Percentiles rank a stretch among this genome's conserved stretches.
Evolutionary conservation across 1,140 invertebrate species (phyloP).

Genomic region (Drosophila insularis): DNA sequence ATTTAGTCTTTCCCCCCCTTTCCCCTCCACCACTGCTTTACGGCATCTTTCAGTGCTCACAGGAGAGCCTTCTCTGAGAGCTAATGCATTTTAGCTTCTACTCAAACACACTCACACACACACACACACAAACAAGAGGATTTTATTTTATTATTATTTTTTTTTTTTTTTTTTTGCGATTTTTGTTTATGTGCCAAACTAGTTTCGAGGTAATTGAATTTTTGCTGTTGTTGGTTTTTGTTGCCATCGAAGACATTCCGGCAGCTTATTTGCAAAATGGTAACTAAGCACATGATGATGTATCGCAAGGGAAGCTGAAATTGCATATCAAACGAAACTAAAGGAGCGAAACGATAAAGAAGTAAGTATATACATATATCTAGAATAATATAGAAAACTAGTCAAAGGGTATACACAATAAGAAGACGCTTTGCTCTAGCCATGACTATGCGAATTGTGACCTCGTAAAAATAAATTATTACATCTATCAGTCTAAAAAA

Average conservation of each 20-base stretch:
- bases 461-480: no score
- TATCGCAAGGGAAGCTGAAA: slow-evolving; percentile 20
- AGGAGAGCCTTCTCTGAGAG: slow-evolving; percentile 3
- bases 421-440: no score
- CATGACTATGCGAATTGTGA: no score
- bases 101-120: background rate
- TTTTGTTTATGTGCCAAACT: slow-evolving; percentile 77
- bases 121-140: background rate
- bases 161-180: slow-evolving; percentile 44
- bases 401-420: no score
- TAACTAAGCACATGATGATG: slow-evolving; percentile 25
- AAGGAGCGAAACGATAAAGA: background rate
- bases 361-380: background rate
- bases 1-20: background rate
- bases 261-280: slow-evolving; percentile 54
- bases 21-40: no score
- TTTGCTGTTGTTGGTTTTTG: slow-evolving; percentile 18
- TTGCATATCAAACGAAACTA: background rate
- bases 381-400: background rate
- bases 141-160: background rate
- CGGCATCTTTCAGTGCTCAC: background rate
- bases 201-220: slow-evolving; percentile 74
- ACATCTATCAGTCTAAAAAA: no score
- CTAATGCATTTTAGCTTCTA: slow-evolving; percentile 22
- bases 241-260: slow-evolving; percentile 33